Evolutionary conservation across 2,797 vertebrate genomes (phyloP).

Genomic region (Psittacula echo): DNA sequence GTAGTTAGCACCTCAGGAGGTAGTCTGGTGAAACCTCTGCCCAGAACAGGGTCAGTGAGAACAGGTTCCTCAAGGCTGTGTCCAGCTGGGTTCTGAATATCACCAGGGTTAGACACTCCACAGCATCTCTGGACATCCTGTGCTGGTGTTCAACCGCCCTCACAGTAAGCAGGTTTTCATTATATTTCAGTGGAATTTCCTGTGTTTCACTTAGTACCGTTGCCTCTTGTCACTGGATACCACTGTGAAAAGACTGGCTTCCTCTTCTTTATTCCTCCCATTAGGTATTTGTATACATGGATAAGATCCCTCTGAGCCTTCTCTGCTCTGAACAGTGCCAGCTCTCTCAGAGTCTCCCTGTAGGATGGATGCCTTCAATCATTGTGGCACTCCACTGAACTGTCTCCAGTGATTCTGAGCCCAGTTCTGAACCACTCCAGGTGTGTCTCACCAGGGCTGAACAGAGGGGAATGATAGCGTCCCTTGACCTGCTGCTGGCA

Average conservation of each 20-base stretch:
- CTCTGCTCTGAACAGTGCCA: background rate
- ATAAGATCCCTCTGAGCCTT: background rate
- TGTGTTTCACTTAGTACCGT: background rate
- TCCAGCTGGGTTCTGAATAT: background rate
- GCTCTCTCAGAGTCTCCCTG: background rate
- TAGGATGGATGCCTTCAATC: background rate
- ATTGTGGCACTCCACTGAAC: background rate
- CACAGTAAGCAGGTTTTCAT: background rate
- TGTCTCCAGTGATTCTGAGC: background rate
- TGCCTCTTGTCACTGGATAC: background rate
- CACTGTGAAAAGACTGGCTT: background rate
- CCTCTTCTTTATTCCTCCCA: background rate
- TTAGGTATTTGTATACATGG: background rate
- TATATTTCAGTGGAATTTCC: background rate
- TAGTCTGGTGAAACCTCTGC: background rate
- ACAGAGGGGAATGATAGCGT: background rate
- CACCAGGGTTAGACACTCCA: background rate
- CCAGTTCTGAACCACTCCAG: background rate
- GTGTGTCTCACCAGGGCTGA: background rate
- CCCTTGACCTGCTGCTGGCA: background rate
- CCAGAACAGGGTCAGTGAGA: background rate
- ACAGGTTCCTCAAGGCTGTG: background rate
- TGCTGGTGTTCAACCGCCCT: background rate
- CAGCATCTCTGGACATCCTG: background rate
- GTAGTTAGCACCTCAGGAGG: background rate